Conservation (phyloP, 2,888 invertebrate species). For the Oligia latruncula region DNA sequence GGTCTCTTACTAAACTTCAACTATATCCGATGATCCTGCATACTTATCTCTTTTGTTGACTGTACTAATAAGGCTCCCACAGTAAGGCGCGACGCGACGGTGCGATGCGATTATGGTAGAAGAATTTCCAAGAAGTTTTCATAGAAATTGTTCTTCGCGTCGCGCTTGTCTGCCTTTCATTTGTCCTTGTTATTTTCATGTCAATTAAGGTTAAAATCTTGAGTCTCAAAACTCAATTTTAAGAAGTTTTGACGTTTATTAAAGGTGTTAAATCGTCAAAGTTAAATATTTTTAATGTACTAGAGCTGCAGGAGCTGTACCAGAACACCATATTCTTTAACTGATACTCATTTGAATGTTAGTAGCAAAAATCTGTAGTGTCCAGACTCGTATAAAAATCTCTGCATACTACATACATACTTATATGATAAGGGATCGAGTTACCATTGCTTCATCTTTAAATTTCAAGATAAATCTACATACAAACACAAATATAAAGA, state of each 20-base stretch:
- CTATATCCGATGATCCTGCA: too few relatives aligned
- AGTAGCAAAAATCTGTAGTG: background rate
- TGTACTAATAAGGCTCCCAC: background rate
- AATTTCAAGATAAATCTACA: background rate
- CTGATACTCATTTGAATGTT: background rate
- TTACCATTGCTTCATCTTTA: background rate
- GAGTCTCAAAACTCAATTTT: background rate
- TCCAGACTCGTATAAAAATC: background rate
- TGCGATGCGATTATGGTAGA: background rate
- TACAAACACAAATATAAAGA: background rate
- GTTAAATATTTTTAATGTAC: background rate
- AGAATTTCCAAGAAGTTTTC: background rate
- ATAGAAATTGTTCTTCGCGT: background rate
- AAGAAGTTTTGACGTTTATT: background rate
- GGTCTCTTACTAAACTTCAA: too few relatives aligned
- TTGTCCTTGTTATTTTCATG: conserved; percentile 20
- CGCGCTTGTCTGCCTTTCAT: background rate
- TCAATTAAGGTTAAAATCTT: background rate
- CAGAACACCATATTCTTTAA: background rate
- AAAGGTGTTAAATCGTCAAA: background rate
- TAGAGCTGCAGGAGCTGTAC: background rate
- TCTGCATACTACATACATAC: too few relatives aligned
- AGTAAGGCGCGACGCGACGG: background rate
- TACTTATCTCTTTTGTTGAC: too few relatives aligned
- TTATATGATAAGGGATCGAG: background rate